Base-by-base conservation (phyloP, 1,140 invertebrate genomes). In the Dryas iulia region DNA sequence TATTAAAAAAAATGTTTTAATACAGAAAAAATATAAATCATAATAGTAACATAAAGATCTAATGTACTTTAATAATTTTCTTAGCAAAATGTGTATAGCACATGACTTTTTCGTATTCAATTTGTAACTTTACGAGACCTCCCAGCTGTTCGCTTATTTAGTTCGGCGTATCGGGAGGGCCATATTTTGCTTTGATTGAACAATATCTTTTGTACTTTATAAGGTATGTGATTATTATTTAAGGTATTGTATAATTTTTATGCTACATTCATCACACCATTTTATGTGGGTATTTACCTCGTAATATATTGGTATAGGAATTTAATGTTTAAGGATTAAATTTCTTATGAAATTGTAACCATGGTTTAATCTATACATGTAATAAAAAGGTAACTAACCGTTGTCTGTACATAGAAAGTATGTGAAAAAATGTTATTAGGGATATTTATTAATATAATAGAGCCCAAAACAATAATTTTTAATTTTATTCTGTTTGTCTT, bases 81-180 rank as follows among this genome's bases (percentile, higher is more conserved):
- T 39, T 47, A 47, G 18, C 39, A 47, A 18, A 62, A 66, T 56
- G 64, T 66, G 28, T 53, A 57, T 52, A 53, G 62, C 47, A 59
- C 30, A 66, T 66, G 62, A 61, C 62, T 69, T 72, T 72, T 68
- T 60, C 63, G 52, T 64, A 68, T 61, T 68, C 24, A 60, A 72
- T 71, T 72, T 66, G 68, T 66, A 54, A 68, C 24, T 74, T 76
- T 76, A 72, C 69, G 60, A 66, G 74, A 72, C 74, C 65, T 65
- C 63, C 65, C 59, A 71, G 59, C 54, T 71, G 66, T 59, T 71
- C 53, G 28, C 52, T 63, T 65, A 71, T 66, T 53, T 69, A 59
- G 28, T 62, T 69, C 24, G 5, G 18, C 53, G 33, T 69, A 63
- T 63, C 14, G 54, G 39, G 60, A 69, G 31, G 33, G 59, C 23